Base-by-base conservation (phyloP, 2,113 vertebrate genomes). In the Crotalus helleri region DNA sequence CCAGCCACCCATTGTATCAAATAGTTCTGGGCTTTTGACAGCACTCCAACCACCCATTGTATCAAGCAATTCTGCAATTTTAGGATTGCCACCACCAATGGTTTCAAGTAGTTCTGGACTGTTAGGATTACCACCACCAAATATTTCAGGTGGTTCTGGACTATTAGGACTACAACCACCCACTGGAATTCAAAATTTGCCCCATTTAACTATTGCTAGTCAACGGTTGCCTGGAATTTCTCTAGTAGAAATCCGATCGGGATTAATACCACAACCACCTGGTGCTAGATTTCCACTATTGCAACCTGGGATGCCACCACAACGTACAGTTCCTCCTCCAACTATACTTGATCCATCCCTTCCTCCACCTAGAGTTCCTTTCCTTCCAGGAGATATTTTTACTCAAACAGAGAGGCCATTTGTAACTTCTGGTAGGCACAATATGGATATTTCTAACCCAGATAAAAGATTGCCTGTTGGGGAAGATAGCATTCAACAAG, bases 121-220 rank as follows among this genome's bases (percentile, higher is more conserved):
- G 88, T 97, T 99, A 91, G 97, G 97, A 95, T 95, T 97, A 92
- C 98, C 98, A 91, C 98, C 98, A 96, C 98, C 98, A 94, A 97
- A 96, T 97, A 95, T 98, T 95, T 96, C 97, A 91, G 97, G 90
- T 95, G 97, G 98, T 92, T 92, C 98, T 95, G 98, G 99, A 96
- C 98, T 99, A 92, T 94, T 99, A 94, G 98, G 98, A 93, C 98
- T 99, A 97, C 99, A 99, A 92, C 99, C 94, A 96, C 99, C 98
- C 91, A 96, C 98, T 93, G 98, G 98, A 9, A 95, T 98, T 96
- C 99, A 98, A 92, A 98, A 97, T 3, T 97, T 99, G 93, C 98
- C 98, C 95, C 98, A 98, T 95, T 96, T 99, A 92, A 98, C 94
- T 96, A 97, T 99, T 93, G 59, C 96, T 91, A 97, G 93, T 94